Conservation (phyloP, 1,140 invertebrate species). For the Anagrus nilaparvatae region DNA sequence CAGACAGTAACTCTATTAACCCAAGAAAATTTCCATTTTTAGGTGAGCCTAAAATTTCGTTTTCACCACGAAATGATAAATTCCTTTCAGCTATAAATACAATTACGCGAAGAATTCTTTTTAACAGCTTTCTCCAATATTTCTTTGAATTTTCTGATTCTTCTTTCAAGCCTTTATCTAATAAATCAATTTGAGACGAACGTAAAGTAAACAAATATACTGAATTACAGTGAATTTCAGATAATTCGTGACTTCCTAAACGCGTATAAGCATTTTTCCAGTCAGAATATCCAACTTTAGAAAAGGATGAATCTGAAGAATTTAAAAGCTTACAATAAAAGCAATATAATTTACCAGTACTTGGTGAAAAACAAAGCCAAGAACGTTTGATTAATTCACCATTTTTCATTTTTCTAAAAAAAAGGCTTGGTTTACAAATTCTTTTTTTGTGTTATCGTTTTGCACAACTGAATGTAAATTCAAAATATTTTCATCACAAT, state of each 20-base stretch:
- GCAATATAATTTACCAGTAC: conserved; percentile 9
- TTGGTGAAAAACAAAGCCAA: conserved; percentile 13
- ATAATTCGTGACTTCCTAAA: not conserved
- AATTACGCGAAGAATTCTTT: conserved; percentile 2
- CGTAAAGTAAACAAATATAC: not conserved
- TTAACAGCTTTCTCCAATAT: conserved; percentile 1
- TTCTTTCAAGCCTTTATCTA: not conserved
- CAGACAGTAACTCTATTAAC: conserved; percentile 19
- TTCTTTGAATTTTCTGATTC: conserved; percentile 4
- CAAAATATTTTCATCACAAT: not conserved
- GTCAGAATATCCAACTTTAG: not conserved
- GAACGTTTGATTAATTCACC: conserved; percentile 5
- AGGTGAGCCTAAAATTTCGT: conserved; percentile 20
- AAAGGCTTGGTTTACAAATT: conserved; percentile 5
- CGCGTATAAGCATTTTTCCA: not conserved
- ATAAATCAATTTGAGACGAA: not conserved
- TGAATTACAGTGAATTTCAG: not conserved
- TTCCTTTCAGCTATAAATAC: conserved; percentile 15
- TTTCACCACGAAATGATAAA: conserved; percentile 18
- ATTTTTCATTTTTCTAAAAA: conserved; percentile 7
- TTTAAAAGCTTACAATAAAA: conserved; percentile 3
- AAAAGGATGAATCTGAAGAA: not conserved
- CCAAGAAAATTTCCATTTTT: conserved; percentile 23
- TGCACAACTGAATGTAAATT: not conserved
- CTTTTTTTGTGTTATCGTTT: no score